Conservation (phyloP, 2,888 invertebrate species). For the Merodon equestris region DNA sequence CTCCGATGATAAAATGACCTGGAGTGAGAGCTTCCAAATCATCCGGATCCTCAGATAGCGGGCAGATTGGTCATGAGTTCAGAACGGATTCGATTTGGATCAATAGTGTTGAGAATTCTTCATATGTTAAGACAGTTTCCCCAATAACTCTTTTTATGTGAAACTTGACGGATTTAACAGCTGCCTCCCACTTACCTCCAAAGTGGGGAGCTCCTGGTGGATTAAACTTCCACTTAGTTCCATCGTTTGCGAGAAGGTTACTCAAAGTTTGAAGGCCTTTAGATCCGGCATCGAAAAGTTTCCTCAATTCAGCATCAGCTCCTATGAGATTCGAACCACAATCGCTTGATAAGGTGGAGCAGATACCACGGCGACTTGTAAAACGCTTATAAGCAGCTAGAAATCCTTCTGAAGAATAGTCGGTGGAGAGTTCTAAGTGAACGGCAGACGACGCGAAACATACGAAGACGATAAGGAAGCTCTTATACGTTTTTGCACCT, state of each 20-base stretch:
- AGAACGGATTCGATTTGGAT: not conserved
- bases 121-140: conserved; percentile 28
- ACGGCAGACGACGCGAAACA: conserved; percentile 66
- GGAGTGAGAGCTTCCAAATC: conserved; percentile 49
- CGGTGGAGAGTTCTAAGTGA: conserved; percentile 32
- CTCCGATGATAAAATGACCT: conserved; percentile 1
- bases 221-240: conserved; percentile 71
- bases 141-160: conserved; percentile 33
- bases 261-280: conserved; percentile 13
- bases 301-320: conserved; percentile 55
- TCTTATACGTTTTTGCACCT: conserved; percentile 64
- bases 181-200: conserved; percentile 31
- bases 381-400: conserved; percentile 71
- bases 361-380: conserved; percentile 69
- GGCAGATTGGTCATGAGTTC: not conserved
- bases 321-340: conserved; percentile 72
- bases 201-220: conserved; percentile 43
- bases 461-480: conserved; percentile 70
- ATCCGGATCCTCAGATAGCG: conserved; percentile 53
- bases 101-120: conserved; percentile 21
- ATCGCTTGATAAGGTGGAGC: conserved; percentile 70
- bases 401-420: conserved; percentile 69
- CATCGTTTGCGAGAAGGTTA: conserved; percentile 34
- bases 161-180: conserved; percentile 33
- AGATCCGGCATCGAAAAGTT: conserved; percentile 16